Base-by-base conservation (phyloP, 2,888 invertebrate genomes). In the Nomada lathburiana region DNA sequence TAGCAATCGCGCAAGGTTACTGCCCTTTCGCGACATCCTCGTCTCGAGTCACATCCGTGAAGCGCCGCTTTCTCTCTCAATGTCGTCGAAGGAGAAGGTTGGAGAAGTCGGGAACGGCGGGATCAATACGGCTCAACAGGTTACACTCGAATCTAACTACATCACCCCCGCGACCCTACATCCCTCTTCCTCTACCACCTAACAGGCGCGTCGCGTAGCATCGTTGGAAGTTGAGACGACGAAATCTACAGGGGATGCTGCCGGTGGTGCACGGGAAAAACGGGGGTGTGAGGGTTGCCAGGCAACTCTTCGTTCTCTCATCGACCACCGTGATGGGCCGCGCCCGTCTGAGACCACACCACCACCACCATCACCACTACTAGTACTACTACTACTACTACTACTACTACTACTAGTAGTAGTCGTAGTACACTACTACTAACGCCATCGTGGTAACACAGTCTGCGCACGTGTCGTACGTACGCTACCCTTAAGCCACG, bases 121-220 rank as follows among this genome's bases (percentile, higher is more conserved):
- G 92, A 92, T 92, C 92, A 92, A 92, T 92, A 93, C 92, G 87
- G 87, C 90, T 92, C 92, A 93, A 92, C 85, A 82, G 92, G 92
- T 93, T 92, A 92, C 88, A 89, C 86, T 88, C 88, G 87, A 84
- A 83, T 86, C 84, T 87, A 86, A 81, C 86, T 85, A 76, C 86
- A 70, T 74, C 77, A 59, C 62, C 73, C 84, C 68, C 74, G 59
- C 60, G 47, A 50, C 59, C 57, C n/a, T 26, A 20, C 67, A 52
- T 76, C 53, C 59, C 59, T 36, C 20, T 10, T 13, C 55, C 44
- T 4, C 44, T 52, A 52, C 65, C 53, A 13, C 13, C 20, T 2
- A 18, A 7, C 47, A 26, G 29, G 57, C 70, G 60, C 29, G 60
- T 59, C 70, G 70, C 10, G 36, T 36, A 71, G 69, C 60, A 69